Evolutionary conservation across 2,888 invertebrate genomes (phyloP).

Genomic region (Leucoma salicis): DNA sequence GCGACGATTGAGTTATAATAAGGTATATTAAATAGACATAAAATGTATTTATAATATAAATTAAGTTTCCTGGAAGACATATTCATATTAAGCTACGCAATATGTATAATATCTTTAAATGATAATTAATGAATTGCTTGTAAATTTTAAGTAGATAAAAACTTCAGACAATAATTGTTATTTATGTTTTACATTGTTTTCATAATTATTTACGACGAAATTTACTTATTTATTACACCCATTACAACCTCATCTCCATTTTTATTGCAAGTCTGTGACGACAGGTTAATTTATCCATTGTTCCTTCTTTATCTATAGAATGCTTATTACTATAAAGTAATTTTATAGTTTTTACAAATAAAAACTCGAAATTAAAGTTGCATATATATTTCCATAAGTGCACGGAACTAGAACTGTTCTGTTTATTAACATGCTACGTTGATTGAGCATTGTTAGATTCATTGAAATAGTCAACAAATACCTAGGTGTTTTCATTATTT

Average conservation of each 20-base stretch:
- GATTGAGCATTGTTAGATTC: too few relatives aligned
- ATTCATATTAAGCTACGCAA: not conserved
- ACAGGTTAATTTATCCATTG: slow-evolving; percentile 16
- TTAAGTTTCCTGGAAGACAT: not conserved
- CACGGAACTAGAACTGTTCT: too few relatives aligned
- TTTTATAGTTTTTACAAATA: too few relatives aligned
- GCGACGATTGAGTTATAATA: slow-evolving; percentile 11
- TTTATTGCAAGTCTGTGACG: slow-evolving; percentile 28
- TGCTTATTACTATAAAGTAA: too few relatives aligned
- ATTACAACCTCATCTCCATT: slow-evolving; percentile 33
- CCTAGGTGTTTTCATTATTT: too few relatives aligned
- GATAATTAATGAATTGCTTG: slow-evolving; percentile 18
- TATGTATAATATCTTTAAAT: slow-evolving; percentile 14
- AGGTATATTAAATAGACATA: slow-evolving; percentile 12
- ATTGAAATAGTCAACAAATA: too few relatives aligned
- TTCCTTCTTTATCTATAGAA: too few relatives aligned
- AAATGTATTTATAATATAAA: slow-evolving; percentile 4
- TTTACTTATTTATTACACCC: slow-evolving; percentile 34
- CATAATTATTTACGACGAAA: slow-evolving; percentile 34
- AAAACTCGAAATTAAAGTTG: too few relatives aligned
- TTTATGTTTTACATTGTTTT: slow-evolving; percentile 24
- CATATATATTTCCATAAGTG: too few relatives aligned
- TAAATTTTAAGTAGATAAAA: slow-evolving; percentile 20
- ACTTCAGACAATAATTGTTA: slow-evolving; percentile 23
- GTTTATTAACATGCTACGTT: too few relatives aligned